Evolutionary conservation across 2,797 vertebrate genomes (phyloP), one percentile per base, ranked within the genome.

Genomic region (Sebastes diaconus): DNA sequence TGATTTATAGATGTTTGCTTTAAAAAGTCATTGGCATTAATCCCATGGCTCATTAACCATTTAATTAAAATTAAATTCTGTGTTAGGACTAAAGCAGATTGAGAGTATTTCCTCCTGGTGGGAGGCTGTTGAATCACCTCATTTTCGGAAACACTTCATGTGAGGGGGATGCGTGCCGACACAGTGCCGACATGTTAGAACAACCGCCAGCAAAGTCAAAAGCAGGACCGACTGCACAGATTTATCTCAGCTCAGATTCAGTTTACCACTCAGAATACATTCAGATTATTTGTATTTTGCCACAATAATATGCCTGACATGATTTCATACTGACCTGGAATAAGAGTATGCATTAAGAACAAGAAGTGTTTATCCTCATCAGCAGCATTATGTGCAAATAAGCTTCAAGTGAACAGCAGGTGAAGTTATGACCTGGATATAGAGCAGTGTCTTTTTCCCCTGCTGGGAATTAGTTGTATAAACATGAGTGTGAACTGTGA

Each of bases 1-100:
- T 96, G 96, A 96, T 96, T 96, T 96, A 96, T 96, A 95, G 96
- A 94, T 96, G 95, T 96, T 96, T 96, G 94, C 95, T 96, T 96
- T 96, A 96, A 96, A 95, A 96, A 96, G 95, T 94, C 95, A 96
- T 95, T 95, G 95, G 95, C 96, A 96, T 96, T 96, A 96, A 96
- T 96, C 95, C 95, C 95, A 96, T 94, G 96, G 95, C 95, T 96
- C 96, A 96, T 96, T 96, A 96, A 96, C 94, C 90, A 94, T 96
- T 96, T 96, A 96, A 96, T 96, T 96, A 96, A 96, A 96, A 96
- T 96, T 93, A 96, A 96, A 96, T 96, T 96, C 91, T 90, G 90
- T 94, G 91, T 95, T 94, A 94, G 94, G 92, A 95, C 93, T 95
- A 94, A 94, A 95, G 94, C 95, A 96, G 95, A 95, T 95, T 95